Conservation (phyloP, 2,113 vertebrate genomes). For the Notarius quadriscutis region DNA sequence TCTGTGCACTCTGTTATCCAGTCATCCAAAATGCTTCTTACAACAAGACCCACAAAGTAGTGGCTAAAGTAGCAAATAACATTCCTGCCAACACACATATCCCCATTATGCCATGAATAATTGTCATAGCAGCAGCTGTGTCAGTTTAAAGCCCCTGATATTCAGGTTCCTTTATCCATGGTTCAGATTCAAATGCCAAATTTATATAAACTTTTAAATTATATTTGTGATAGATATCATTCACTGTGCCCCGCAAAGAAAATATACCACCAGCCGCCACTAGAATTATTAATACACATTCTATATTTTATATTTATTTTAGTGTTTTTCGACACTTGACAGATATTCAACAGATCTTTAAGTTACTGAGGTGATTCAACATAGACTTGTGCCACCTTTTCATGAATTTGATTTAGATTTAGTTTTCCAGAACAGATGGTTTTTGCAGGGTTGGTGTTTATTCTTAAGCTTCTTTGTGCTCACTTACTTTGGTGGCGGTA, state of each 20-base stretch:
- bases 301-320: not conserved
- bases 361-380: not conserved
- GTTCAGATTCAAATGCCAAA: no score
- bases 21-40: constrained; percentile 2
- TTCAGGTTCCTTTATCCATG: constrained; percentile 19
- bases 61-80: not conserved
- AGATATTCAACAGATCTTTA: not conserved
- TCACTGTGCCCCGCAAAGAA: no score
- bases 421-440: not conserved
- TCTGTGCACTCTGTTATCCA: no score
- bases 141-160: constrained; percentile 4
- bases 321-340: not conserved
- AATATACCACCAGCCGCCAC: no score
- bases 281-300: not conserved
- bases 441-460: not conserved
- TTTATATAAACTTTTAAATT: no score
- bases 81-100: not conserved
- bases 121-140: not conserved
- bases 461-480: not conserved
- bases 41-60: not conserved
- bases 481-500: constrained; percentile 89
- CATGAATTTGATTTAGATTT: not conserved
- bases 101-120: not conserved
- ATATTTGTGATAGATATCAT: no score
- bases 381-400: not conserved